Evolutionary conservation across 2,888 invertebrate genomes (phyloP).

Genomic region (Bibio marci): DNA sequence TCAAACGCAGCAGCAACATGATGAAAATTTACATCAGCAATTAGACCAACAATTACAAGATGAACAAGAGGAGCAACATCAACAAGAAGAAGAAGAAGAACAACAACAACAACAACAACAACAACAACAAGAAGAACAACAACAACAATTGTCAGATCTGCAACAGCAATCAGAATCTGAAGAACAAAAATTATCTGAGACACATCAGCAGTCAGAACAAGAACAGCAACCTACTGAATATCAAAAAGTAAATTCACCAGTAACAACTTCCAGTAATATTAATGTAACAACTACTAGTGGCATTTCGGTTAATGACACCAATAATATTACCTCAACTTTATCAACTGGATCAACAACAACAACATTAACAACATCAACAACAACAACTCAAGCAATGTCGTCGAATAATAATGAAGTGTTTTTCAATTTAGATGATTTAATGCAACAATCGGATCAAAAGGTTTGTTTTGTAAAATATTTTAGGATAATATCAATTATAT

Average conservation of each 20-base stretch:
- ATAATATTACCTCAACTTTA: conserved; percentile 5
- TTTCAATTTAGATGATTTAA: conserved; percentile 23
- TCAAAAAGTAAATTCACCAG: no score
- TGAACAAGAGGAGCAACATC: not conserved
- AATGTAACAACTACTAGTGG: not conserved
- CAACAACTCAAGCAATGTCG: conserved; percentile 6
- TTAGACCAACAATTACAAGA: not conserved
- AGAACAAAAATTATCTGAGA: not conserved
- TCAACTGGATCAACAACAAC: conserved; percentile 13
- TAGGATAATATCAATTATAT: no score
- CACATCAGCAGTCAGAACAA: conserved; percentile 1
- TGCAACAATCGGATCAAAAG: conserved; percentile 13
- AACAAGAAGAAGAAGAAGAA: conserved; percentile 1
- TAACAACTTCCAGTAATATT: not conserved
- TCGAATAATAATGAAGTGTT: conserved; percentile 13
- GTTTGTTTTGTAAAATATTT: no score
- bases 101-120: not conserved
- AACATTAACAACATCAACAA: conserved; percentile 14
- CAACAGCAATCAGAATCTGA: not conserved
- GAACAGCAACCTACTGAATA: no score
- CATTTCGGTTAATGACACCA: conserved; percentile 2
- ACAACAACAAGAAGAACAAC: not conserved
- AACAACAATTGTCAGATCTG: not conserved
- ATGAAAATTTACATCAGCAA: no score
- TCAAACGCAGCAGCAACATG: conserved; percentile 13